phyloP scores from a whole-genome alignment of 1,140 invertebrate genomes.

The Maconellicoccus hirsutus region DNA sequence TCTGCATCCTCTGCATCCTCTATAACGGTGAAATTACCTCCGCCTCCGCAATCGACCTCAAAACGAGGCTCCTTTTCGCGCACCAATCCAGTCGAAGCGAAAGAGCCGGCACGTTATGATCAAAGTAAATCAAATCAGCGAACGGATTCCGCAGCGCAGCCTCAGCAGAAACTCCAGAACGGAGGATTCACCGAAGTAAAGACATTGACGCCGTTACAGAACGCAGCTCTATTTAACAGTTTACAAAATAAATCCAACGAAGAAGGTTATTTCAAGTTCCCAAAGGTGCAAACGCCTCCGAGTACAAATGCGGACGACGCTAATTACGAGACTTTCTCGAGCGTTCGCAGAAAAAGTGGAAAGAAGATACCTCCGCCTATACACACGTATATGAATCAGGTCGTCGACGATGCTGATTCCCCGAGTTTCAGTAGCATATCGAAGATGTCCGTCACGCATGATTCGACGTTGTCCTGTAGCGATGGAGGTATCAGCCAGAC shows the following conservation, averaged over 20 bases:
- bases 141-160: background rate
- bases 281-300: background rate
- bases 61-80: constrained; percentile 11
- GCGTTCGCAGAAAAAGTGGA: background rate
- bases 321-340: background rate
- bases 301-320: background rate
- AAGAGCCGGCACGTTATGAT: background rate
- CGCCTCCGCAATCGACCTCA: background rate
- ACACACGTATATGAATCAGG: constrained; percentile 5
- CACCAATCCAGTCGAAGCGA: background rate
- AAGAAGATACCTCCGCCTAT: constrained; percentile 10
- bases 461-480: constrained; percentile 3
- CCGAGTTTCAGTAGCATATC: background rate
- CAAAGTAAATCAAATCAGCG: background rate
- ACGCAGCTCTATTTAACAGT: background rate
- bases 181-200: background rate
- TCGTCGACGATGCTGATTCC: background rate
- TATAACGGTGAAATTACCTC: background rate
- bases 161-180: background rate
- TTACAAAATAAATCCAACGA: constrained; percentile 9
- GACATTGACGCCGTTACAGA: background rate
- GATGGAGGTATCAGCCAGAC: constrained; percentile 10
- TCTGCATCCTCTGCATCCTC: background rate
- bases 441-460: background rate
- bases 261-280: constrained; percentile 3